Evolutionary conservation across 2,888 invertebrate species (phyloP).

Genomic region (Cerceris rybyensis): DNA sequence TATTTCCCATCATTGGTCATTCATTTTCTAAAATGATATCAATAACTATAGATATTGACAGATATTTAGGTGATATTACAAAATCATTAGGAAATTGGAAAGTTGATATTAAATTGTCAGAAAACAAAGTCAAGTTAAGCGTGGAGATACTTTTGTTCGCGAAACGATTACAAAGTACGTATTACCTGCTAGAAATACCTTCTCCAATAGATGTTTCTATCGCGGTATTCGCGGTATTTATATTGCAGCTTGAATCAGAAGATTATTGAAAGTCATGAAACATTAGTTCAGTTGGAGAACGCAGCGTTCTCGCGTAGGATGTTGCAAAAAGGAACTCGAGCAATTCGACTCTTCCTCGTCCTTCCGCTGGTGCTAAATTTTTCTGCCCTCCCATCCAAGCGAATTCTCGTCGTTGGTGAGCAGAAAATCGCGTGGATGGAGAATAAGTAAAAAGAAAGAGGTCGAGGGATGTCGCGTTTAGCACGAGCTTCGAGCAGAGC

Average conservation of each 20-base stretch:
- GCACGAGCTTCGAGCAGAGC: slow-evolving; percentile 13
- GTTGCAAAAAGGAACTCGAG: background rate
- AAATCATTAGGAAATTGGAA: too few relatives aligned
- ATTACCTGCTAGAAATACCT: too few relatives aligned
- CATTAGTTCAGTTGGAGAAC: background rate
- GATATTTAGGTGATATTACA: too few relatives aligned
- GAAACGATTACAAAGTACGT: too few relatives aligned
- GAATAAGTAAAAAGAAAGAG: background rate
- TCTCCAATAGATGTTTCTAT: too few relatives aligned
- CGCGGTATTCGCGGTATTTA: too few relatives aligned
- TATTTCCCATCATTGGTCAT: too few relatives aligned
- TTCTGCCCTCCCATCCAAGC: slow-evolving; percentile 1
- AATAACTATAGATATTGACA: too few relatives aligned
- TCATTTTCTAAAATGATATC: too few relatives aligned
- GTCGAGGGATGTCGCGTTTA: slow-evolving; percentile 3
- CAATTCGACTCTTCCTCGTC: slow-evolving; percentile 26
- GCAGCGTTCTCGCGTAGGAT: slow-evolving; percentile 35
- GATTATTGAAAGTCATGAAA: background rate
- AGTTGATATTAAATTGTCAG: too few relatives aligned
- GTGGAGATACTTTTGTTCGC: too few relatives aligned
- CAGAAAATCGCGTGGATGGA: slow-evolving; percentile 9
- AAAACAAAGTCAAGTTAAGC: too few relatives aligned
- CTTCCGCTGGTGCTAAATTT: slow-evolving; percentile 33
- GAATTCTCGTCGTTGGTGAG: slow-evolving; percentile 8
- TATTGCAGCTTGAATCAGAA: background rate